Evolutionary conservation across 1,140 invertebrate species (phyloP), one percentile per base, ranked within the genome.

Genomic region (Stegodyphus mimosarum): DNA sequence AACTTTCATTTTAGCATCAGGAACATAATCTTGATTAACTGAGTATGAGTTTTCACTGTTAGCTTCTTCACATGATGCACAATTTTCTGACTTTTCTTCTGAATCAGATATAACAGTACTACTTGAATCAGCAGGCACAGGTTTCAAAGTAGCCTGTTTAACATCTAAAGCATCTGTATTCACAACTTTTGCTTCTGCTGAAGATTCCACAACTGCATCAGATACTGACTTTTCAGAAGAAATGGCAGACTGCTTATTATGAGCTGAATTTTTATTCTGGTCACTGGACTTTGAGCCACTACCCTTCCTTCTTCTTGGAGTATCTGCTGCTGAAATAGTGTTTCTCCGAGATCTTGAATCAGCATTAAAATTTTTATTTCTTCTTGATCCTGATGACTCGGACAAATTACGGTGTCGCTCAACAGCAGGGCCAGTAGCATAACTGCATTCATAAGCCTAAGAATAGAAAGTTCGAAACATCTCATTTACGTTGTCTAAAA

Each of bases 391-490:
- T 48, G 83, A 86, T 66, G 85, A 86, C 75, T 86, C 85, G n/a
- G 85, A 86, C 18, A 86, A 53, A 75, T 86, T 86, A 6, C 85
- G 66, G 51, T 81, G 85, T 15, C 85, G 51, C 70, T 84, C 81
- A 6, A 84, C 73, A 33, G 75, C 72, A 51, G 83, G 83, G 13
- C 83, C 83, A 78, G 83, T 86, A 55, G 83, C 83, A 86, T 48
- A 86, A 72, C 83, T 86, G 60, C 83, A 86, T 72, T 86, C 83
- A 78, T 86, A 86, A n/a, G 74, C 75, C 83, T 86, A 53, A 17
- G 53, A 74, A 79, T 13, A 73, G n/a, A 51, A 83, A 53, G 52
- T 52, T n/a, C 6, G 9, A 13, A 18, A 33, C 3, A 33, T 33
- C 2, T 63, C n/a, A 33, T 33, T 33, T 33, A 33, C 33, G 1